Percentiles rank a stretch among this genome's conserved stretches.
phyloP scores from a whole-genome alignment of 2,888 invertebrate genomes.

The Brassicogethes aeneus region DNA sequence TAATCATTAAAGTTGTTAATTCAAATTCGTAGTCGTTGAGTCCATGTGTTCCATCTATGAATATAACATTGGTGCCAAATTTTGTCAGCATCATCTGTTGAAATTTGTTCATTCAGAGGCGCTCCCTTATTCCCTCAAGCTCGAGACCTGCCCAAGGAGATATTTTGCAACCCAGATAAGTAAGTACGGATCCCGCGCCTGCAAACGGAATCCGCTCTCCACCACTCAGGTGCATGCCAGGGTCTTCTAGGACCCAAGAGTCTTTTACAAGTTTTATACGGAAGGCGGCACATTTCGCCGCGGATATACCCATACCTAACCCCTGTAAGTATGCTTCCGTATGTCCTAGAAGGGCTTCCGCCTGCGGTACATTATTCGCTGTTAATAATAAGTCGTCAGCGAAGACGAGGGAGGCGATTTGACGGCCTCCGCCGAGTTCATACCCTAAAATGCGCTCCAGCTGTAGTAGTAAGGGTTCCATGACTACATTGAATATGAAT shows the following conservation, averaged over 20 bases:
- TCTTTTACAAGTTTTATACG: conserved; percentile 17
- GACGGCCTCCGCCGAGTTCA: conserved; percentile 4
- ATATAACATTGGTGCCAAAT: too few species aligned
- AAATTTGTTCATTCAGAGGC: too few species aligned
- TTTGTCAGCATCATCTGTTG: too few species aligned
- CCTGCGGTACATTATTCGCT: conserved; percentile 23
- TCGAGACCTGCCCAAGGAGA: conserved; percentile 22
- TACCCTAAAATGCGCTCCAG: conserved; percentile 20
- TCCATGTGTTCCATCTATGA: too few species aligned
- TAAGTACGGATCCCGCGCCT: too few species aligned
- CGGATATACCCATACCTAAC: conserved; percentile 18
- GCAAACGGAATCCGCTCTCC: conserved; percentile 19
- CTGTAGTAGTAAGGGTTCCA: conserved; percentile 23
- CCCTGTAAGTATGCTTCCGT: conserved; percentile 18
- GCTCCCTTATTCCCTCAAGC: conserved; percentile 12
- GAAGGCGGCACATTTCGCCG: conserved; percentile 15
- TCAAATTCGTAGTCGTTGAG: too few species aligned
- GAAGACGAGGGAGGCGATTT: conserved; percentile 29
- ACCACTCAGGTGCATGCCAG: conserved; percentile 16
- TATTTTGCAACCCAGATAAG: conserved; percentile 28
- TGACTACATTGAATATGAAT: conserved; percentile 31
- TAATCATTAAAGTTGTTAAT: too few species aligned
- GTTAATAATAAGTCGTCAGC: conserved; percentile 34
- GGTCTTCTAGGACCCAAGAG: conserved; percentile 26
- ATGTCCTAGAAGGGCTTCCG: conserved; percentile 20